These are phyloP conservation scores for Paralinhomoeus sp. DNA, from an alignment of 2,888 invertebrate species.

Conservation along the genomic window DNA sequence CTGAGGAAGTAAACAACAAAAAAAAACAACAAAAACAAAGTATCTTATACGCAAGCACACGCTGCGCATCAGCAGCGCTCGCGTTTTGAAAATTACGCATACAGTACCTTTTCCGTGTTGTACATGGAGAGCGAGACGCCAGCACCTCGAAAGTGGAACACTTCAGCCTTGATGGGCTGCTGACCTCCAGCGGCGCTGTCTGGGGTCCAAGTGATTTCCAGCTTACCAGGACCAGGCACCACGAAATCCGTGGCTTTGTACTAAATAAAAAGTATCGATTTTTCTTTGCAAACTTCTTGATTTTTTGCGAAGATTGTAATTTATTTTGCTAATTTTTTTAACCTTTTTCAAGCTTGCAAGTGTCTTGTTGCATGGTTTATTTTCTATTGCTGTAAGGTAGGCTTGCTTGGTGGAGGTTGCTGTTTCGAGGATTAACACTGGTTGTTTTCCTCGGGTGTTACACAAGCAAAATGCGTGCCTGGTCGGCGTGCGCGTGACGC, in stretches of 20 bases:
- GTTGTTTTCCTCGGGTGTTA: too few relatives aligned
- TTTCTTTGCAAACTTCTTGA: too few relatives aligned
- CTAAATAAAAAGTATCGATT: slow-evolving; percentile 21
- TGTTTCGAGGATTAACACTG: too few relatives aligned
- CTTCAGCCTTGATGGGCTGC: slow-evolving; percentile 8
- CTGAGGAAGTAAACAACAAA: slow-evolving; percentile 5
- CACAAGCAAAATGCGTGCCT: slow-evolving; percentile 28
- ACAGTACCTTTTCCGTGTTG: slow-evolving; percentile 72
- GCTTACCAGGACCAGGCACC: slow-evolving; percentile 64
- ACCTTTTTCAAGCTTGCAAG: too few relatives aligned
- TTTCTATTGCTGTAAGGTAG: too few relatives aligned
- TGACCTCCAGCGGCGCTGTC: slow-evolving; percentile 10
- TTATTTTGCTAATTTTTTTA: too few relatives aligned
- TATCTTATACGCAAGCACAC: too few relatives aligned
- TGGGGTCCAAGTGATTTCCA: slow-evolving; percentile 60
- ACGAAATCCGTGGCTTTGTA: slow-evolving; percentile 91
- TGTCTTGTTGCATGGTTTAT: too few relatives aligned
- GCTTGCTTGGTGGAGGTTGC: too few relatives aligned
- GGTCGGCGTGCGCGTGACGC: slow-evolving; percentile 68
- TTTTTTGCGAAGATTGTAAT: too few relatives aligned
- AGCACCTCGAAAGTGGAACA: slow-evolving; percentile 15
- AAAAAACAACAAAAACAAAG: neutral
- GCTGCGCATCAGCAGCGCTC: too few relatives aligned
- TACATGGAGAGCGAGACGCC: slow-evolving; percentile 81
- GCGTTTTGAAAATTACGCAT: too few relatives aligned